Percentiles rank a stretch among this genome's conserved stretches.
These are phyloP conservation scores for Phainopepla nitens DNA, from an alignment of 2,113 vertebrate genomes.

Conservation along the genomic window DNA sequence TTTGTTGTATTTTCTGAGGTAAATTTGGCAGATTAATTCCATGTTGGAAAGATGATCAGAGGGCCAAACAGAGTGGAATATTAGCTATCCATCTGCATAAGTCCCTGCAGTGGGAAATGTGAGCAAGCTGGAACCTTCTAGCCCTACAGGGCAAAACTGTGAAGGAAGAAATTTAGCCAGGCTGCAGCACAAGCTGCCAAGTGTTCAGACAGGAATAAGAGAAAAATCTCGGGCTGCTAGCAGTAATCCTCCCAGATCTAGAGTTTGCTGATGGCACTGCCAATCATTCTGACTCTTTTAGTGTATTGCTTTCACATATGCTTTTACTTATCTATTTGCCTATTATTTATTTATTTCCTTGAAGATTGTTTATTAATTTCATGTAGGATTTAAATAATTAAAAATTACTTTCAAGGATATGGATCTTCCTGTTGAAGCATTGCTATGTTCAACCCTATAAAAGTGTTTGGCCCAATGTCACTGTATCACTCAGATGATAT, in stretches of 20 bases:
- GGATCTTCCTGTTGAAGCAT: background rate
- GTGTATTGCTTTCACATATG: background rate
- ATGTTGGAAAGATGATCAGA: background rate
- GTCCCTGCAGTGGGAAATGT: background rate
- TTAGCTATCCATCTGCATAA: background rate
- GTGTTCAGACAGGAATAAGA: background rate
- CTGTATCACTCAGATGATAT: background rate
- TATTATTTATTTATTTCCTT: background rate
- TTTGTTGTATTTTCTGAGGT: background rate
- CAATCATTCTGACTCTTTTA: background rate
- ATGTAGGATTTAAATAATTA: background rate
- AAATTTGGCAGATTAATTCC: background rate
- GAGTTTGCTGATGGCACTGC: background rate
- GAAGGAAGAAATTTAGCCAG: background rate
- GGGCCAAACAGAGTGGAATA: background rate
- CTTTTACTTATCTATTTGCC: background rate
- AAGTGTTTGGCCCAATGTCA: background rate
- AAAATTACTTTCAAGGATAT: background rate
- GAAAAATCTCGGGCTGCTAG: background rate
- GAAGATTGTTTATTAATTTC: background rate
- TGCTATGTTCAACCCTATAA: fast-evolving
- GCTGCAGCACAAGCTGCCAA: background rate
- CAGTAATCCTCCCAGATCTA: background rate
- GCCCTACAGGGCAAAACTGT: background rate
- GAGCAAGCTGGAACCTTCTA: background rate